A percentile compares a stretch with the other conserved stretches of the same genome.
Conservation (phyloP, 2,113 vertebrate genomes). For the Australoheros scitulus region DNA sequence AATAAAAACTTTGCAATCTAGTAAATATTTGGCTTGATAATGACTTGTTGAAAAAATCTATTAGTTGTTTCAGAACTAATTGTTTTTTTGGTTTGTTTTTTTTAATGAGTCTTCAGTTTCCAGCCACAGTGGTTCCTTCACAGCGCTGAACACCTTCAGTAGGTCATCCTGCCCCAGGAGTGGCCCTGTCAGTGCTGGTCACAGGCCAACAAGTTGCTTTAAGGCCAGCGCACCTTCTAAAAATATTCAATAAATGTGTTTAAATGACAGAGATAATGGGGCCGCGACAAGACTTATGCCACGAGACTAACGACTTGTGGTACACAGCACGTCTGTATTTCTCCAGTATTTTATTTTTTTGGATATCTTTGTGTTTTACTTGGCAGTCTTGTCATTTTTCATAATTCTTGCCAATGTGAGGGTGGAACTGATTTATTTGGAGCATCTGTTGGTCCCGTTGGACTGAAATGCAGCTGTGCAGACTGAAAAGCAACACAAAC, state of each 20-base stretch:
- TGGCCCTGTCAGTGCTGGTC: neutral
- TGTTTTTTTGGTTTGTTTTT: neutral
- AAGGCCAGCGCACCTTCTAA: neutral
- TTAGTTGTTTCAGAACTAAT: neutral
- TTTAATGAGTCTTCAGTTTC: neutral
- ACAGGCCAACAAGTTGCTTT: neutral
- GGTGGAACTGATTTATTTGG: slow-evolving; percentile 39
- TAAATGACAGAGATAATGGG: neutral
- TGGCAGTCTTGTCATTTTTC: slow-evolving; percentile 18
- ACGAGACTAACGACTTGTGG: neutral
- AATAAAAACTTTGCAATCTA: neutral
- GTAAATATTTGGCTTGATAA: neutral
- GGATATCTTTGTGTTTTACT: slow-evolving; percentile 11
- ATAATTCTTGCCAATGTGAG: slow-evolving; percentile 25
- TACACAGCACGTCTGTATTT: neutral
- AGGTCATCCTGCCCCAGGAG: neutral
- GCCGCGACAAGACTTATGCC: neutral
- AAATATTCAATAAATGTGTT: neutral
- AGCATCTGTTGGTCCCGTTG: slow-evolving; percentile 43
- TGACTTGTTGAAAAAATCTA: neutral
- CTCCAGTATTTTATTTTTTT: neutral
- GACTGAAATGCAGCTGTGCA: slow-evolving; percentile 24
- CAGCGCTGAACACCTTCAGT: neutral
- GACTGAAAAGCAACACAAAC: slow-evolving; percentile 6
- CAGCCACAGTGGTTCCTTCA: neutral